Conservation (phyloP, 2,797 vertebrate genomes). For the Eidolon dupreanum region DNA sequence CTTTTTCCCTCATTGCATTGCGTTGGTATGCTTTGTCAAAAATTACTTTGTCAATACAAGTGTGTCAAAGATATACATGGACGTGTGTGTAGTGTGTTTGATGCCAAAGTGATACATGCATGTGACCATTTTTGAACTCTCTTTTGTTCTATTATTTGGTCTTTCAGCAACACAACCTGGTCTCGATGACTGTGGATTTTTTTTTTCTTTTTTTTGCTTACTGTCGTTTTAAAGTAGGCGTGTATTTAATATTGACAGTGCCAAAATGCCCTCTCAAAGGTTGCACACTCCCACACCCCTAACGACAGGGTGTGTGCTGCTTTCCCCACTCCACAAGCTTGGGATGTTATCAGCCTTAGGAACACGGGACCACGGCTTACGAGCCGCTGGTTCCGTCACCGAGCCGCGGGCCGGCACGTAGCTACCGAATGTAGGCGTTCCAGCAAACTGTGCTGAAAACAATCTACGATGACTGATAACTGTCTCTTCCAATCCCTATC, state of each 20-base stretch:
- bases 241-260: not conserved
- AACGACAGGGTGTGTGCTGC: not conserved
- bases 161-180: not conserved
- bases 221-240: not conserved
- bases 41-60: not conserved
- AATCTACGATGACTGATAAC: not conserved
- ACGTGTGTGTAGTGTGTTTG: not conserved
- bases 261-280: not conserved
- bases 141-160: not conserved
- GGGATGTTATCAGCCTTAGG: not conserved
- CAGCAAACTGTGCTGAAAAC: not conserved
- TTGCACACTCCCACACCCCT: not conserved
- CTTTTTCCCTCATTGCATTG: not conserved
- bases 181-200: no score
- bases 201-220: no score
- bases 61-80: not conserved
- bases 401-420: not conserved
- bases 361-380: not conserved
- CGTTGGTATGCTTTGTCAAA: not conserved
- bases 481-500: not conserved
- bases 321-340: not conserved
- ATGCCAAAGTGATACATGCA: not conserved
- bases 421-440: not conserved
- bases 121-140: not conserved
- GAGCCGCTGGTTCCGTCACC: not conserved